These are phyloP conservation scores for Monoplex corrugatus DNA, from an alignment of 2,888 invertebrate species.

Conservation along the genomic window DNA sequence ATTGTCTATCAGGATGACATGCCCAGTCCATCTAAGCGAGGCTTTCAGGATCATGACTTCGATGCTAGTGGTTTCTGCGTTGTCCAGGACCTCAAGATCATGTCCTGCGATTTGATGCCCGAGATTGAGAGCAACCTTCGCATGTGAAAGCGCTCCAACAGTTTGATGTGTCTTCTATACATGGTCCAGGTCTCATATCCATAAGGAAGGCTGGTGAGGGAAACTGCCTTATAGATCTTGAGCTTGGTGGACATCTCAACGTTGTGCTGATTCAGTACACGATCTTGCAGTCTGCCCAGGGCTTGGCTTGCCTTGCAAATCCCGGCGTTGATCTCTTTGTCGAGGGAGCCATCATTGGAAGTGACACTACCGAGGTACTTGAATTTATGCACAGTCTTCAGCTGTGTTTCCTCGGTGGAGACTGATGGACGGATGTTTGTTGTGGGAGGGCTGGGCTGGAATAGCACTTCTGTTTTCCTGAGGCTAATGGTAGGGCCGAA, in stretches of 20 bases:
- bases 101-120: too few relatives aligned
- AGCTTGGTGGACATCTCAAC: background rate
- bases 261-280: conserved; percentile 41
- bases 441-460: background rate
- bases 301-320: conserved; percentile 39
- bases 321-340: conserved; percentile 41
- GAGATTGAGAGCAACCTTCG: too few relatives aligned
- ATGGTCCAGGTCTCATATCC: conserved; percentile 45
- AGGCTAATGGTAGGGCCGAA: conserved; percentile 33
- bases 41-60: too few relatives aligned
- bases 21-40: too few relatives aligned
- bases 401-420: conserved; percentile 26
- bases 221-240: conserved; percentile 7
- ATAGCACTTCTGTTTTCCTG: conserved; percentile 25
- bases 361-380: conserved; percentile 32
- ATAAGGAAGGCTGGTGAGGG: conserved; percentile 24
- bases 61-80: too few relatives aligned
- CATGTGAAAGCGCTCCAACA: too few relatives aligned
- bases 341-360: conserved; percentile 1
- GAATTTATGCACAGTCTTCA: conserved; percentile 9
- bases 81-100: too few relatives aligned
- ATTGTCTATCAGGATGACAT: too few relatives aligned
- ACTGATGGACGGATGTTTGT: background rate
- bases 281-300: background rate
- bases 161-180: conserved; percentile 25